Percentiles rank a stretch among this genome's conserved stretches.
Evolutionary conservation across 2,888 invertebrate genomes (phyloP).

Genomic region (Drosophila pseudotalamancana): DNA sequence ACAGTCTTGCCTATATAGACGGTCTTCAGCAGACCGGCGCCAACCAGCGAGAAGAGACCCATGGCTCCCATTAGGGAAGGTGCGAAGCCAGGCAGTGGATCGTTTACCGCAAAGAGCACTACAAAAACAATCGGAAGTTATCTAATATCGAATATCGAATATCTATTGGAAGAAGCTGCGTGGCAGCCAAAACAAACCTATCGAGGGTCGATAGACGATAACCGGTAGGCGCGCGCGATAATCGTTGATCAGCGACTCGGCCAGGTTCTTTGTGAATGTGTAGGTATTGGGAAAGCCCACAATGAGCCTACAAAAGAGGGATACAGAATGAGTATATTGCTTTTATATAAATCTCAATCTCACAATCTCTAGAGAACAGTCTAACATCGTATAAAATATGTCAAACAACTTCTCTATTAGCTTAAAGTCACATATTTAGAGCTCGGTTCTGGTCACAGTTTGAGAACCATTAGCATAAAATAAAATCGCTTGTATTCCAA

Average conservation of each 20-base stretch:
- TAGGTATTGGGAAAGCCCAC: conserved; percentile 92
- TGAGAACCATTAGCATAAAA: no score
- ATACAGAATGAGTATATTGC: no score
- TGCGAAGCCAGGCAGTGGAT: conserved; percentile 74
- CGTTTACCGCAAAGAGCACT: conserved; percentile 68
- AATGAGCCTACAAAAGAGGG: conserved; percentile 53
- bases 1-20: conserved; percentile 44
- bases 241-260: conserved; percentile 91
- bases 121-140: neutral
- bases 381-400: no score
- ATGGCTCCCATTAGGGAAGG: conserved; percentile 73
- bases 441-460: no score
- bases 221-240: conserved; percentile 88
- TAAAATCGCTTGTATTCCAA: no score
- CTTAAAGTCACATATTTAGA: no score
- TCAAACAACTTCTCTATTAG: no score
- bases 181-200: conserved; percentile 85
- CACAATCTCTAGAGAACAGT: no score
- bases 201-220: conserved; percentile 93
- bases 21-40: conserved; percentile 70
- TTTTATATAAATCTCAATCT: no score
- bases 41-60: conserved; percentile 72
- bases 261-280: conserved; percentile 94
- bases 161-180: no score
- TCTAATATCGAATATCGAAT: neutral